Evolutionary conservation across 1,140 invertebrate species (phyloP).

Genomic region (Euwallacea fornicatus): DNA sequence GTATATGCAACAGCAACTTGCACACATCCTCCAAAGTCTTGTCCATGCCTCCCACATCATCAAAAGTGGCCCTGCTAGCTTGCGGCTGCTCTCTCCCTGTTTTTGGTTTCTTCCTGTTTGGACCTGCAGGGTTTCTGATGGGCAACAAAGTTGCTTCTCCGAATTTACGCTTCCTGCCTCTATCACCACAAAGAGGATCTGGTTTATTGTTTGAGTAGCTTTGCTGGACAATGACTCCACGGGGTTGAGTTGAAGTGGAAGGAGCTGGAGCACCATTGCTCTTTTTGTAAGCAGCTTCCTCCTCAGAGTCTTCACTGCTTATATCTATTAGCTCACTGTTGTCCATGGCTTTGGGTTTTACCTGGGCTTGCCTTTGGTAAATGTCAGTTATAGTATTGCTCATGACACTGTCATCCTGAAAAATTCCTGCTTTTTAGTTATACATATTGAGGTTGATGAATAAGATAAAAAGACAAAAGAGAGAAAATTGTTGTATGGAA

Average conservation of each 20-base stretch:
- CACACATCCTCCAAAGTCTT: constrained; percentile 75
- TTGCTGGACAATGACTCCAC: constrained; percentile 13
- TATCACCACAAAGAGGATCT: background rate
- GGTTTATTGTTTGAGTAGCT: background rate
- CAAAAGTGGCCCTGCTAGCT: constrained; percentile 40
- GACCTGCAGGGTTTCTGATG: background rate
- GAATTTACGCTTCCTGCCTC: constrained; percentile 9
- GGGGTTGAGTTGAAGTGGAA: constrained; percentile 19
- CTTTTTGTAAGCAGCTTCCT: constrained; percentile 31
- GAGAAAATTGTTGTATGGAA: too few relatives aligned
- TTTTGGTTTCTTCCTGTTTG: constrained; percentile 8
- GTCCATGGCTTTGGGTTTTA: constrained; percentile 40
- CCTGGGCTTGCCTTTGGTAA: constrained; percentile 38
- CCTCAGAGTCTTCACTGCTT: constrained; percentile 51
- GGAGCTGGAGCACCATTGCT: constrained; percentile 21
- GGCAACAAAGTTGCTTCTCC: constrained; percentile 9
- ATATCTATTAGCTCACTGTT: constrained; percentile 53
- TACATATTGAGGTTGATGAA: too few relatives aligned
- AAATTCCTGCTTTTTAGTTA: background rate
- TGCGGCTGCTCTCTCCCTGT: constrained; percentile 2
- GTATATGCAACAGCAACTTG: constrained; percentile 76
- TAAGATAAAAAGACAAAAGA: too few relatives aligned
- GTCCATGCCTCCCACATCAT: constrained; percentile 74
- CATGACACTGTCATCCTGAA: constrained; percentile 39
- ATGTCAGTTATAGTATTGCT: constrained; percentile 47